Evolutionary conservation across 2,888 invertebrate genomes (phyloP), one percentile per base, ranked within the genome.

Genomic region (Philereme transversata): DNA sequence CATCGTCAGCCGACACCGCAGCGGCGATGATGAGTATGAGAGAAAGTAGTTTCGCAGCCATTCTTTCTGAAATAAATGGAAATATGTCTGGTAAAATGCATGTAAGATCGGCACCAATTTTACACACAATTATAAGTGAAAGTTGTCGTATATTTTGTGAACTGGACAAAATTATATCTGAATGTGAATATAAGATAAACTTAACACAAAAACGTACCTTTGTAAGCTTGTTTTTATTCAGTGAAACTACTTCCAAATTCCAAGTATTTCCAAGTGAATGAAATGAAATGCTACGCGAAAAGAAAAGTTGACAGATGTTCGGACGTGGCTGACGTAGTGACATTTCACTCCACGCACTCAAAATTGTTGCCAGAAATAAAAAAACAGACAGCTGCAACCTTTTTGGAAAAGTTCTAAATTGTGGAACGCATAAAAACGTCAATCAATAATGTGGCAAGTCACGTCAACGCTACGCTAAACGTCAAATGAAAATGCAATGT

Each of bases 1-100:
- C 96, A 68, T 95, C 95, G 63, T 94, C 94, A 48, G 94, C 93
- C 62, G 88, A 84, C 65, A 90, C 91, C 56, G 83, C 85, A 43
- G 89, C 84, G 41, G 90, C 82, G 64, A 93, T 78, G 66, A 92
- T 82, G 36, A 94, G 77, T 44, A 93, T 81, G 62, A 91, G 72
- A 33, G 92, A 83, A 63, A 93, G 72, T 49, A 93, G 77, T 84
- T 91, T 92, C 9, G 83, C 80, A 60, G 84, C 79, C 92, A 92
- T 92, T 81, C 67, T 88, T 73, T 75, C 88, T 87, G 85, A 70
- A 89, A 88, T 77, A 63, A 34, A 65, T 43, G 71, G 71, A 70
- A 65, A 65, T 36, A 22, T 4, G 10, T 51, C 9, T 40, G 33
- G 33, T 38, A 38, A 48, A 46, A 38, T 50, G 35, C 10, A 44